phyloP scores from a whole-genome alignment of 23 tunicate species.

The Phallusia fumigata region DNA sequence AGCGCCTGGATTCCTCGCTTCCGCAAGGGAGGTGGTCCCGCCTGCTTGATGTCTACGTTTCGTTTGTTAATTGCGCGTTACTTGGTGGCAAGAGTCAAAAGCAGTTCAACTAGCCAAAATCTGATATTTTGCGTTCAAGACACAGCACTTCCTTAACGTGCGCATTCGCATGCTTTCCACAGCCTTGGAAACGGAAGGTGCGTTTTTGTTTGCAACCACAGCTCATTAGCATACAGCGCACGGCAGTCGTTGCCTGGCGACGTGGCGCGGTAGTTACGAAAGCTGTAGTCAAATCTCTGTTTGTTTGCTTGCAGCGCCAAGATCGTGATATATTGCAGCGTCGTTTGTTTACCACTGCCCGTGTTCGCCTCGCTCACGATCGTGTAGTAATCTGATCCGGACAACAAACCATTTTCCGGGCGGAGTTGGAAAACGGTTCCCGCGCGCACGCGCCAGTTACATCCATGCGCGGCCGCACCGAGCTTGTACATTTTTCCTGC shows the following conservation, averaged over 20 bases:
- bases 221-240: not conserved
- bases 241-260: not conserved
- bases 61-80: not conserved
- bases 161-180: too few species aligned
- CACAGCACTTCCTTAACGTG: too few species aligned
- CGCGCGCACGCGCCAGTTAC: too few species aligned
- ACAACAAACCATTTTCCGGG: constrained; percentile 5
- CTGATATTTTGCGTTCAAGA: too few species aligned
- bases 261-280: not conserved
- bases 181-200: not conserved
- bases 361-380: not conserved
- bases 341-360: not conserved
- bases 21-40: constrained; percentile 10
- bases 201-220: not conserved
- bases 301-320: not conserved
- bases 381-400: constrained; percentile 9
- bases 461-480: too few species aligned
- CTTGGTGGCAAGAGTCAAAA: too few species aligned
- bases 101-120: too few species aligned
- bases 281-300: not conserved
- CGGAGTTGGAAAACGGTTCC: too few species aligned
- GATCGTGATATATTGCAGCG: constrained; percentile 1
- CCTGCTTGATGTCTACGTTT: not conserved
- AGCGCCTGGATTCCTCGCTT: not conserved
- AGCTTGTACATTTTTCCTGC: too few species aligned